Conservation (phyloP, 2,113 vertebrate species). For the human (Homo sapiens) region DNA sequence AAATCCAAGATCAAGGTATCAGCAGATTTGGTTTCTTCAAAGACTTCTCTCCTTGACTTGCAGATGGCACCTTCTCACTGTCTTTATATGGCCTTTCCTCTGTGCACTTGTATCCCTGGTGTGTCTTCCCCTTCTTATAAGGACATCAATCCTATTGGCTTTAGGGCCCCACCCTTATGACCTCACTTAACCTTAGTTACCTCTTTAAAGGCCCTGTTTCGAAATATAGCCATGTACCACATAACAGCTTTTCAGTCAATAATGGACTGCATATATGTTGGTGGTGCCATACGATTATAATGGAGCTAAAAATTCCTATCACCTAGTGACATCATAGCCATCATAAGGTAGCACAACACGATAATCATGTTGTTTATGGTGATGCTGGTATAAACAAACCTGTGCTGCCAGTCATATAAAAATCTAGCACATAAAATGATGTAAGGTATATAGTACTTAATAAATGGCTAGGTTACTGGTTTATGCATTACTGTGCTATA, state of each 20-base stretch:
- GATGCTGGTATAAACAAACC: background rate
- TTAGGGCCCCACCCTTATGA: background rate
- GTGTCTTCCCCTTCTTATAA: background rate
- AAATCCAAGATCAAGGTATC: background rate
- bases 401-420: background rate
- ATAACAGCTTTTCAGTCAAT: background rate
- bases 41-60: background rate
- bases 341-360: background rate
- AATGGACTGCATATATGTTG: background rate
- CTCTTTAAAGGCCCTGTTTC: background rate
- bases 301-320: background rate
- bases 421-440: background rate
- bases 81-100: background rate
- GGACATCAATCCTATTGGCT: background rate
- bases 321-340: background rate
- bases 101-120: background rate
- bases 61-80: background rate
- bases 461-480: background rate
- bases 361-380: background rate
- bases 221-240: background rate
- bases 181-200: background rate
- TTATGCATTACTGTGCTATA: background rate
- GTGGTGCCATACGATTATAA: background rate
- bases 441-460: background rate
- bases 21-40: background rate